These are phyloP conservation scores for Montipora capricornis DNA, from an alignment of 64 coral and sea anemone genomes.

Conservation along the genomic window DNA sequence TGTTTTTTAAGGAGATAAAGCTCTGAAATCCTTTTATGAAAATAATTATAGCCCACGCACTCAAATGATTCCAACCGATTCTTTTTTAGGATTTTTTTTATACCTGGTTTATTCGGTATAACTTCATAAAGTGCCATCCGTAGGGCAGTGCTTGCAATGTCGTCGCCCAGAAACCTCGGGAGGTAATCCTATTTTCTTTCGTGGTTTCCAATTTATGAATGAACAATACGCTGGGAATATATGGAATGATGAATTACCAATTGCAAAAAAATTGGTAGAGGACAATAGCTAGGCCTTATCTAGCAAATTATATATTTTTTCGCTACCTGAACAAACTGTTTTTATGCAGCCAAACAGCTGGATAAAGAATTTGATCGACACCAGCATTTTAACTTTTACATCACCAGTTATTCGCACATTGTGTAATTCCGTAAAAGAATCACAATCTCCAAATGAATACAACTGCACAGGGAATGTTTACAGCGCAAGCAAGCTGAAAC, in stretches of 20 bases:
- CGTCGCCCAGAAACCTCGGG: neutral
- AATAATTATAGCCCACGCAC: neutral
- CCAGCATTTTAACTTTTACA: constrained; percentile 44
- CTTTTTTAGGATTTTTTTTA: no score
- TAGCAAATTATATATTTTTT: constrained; percentile 61
- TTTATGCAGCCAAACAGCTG: constrained; percentile 40
- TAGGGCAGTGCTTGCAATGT: neutral
- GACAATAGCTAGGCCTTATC: constrained; percentile 45
- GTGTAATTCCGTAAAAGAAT: constrained; percentile 38
- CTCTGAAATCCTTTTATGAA: neutral
- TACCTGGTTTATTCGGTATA: neutral
- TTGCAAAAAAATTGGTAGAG: neutral
- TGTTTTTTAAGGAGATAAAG: neutral
- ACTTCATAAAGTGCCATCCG: neutral
- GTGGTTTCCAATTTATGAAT: neutral
- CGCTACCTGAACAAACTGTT: constrained; percentile 53
- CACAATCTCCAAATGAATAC: constrained; percentile 8
- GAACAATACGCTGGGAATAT: constrained; percentile 6
- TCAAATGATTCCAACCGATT: neutral
- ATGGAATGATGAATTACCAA: constrained; percentile 36
- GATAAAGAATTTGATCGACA: constrained; percentile 41
- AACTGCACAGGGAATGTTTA: neutral
- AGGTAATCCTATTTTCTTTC: constrained; percentile 2
- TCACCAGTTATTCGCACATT: constrained; percentile 41
- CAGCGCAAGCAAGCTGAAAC: constrained; percentile 7